Base-by-base conservation (phyloP, 2,797 vertebrate species). In the Molossus molossus region DNA sequence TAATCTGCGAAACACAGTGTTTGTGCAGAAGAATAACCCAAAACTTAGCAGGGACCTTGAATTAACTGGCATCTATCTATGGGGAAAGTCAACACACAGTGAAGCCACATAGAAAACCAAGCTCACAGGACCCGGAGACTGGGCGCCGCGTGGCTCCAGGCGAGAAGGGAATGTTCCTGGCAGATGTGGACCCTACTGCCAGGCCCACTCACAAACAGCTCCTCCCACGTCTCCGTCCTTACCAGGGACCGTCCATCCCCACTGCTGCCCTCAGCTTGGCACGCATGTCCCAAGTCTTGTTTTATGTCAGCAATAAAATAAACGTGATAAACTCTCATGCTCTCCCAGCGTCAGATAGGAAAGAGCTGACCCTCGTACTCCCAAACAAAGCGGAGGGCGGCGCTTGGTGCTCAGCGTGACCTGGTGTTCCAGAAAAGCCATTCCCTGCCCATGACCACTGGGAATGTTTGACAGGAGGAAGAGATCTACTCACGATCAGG, bases 401-500 rank as follows among this genome's bases (percentile, higher is more conserved):
- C 4, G 3, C 9, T 27, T 11, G 23, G 9, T 40, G 1, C 48
- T 75, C 20, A 1, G n/a, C 3, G 4, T n/a, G 20, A 45, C 14
- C 25, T 18, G 7, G 37, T 25, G 14, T 55, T 94, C 37, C 64
- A 50, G 50, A 89, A 96, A 72, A 53, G 29, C 60, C 27, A 50
- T 37, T 45, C 48, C 55, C 21, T 55, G 75, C 29, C 10, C n/a
- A 23, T 25, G 53, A 92, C 70, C 37, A 85, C 53, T 8, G 21
- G 29, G 40, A 50, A 76, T 3, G 10, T 64, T 40, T 76, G 73
- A 62, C 23, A 21, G 55, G 87, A 93, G 76, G 48, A 73, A 69
- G 85, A 48, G 27, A 53, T 87, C 20, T 98, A 99, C 99, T 99
- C 97, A 99, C 99, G 60, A 99, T 99, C 94, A 99, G 98, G 64